Percentiles rank a stretch among this genome's conserved stretches.
phyloP scores from a whole-genome alignment of 1,140 invertebrate genomes.

The Caligus rogercresseyi region DNA sequence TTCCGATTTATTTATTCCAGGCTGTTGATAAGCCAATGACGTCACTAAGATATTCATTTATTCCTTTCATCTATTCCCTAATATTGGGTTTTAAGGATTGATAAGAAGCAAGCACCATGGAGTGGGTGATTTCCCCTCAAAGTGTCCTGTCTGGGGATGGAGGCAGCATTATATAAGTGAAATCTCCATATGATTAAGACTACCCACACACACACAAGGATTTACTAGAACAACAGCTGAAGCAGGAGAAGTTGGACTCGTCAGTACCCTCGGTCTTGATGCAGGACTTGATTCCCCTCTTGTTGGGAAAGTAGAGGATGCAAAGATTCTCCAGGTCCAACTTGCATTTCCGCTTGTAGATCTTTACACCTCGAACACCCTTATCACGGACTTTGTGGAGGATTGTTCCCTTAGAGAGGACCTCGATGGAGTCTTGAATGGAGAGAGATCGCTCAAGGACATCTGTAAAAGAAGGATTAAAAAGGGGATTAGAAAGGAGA shows the following conservation, averaged over 20 bases:
- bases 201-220: no score
- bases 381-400: conserved; percentile 3
- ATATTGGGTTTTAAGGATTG: no score
- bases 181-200: no score
- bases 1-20: no score
- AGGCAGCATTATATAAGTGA: no score
- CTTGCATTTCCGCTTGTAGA: neutral
- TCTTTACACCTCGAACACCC: neutral
- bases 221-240: neutral
- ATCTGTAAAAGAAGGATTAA: neutral
- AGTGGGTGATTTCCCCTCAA: no score
- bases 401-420: neutral
- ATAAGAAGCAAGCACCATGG: no score
- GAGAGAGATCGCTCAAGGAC: neutral
- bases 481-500: no score
- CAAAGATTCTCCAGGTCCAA: neutral
- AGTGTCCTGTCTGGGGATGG: no score
- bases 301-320: neutral
- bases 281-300: neutral
- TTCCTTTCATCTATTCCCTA: no score
- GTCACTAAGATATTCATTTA: no score
- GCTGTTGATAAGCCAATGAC: no score
- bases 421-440: neutral
- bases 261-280: neutral
- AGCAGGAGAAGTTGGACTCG: neutral